A percentile compares a stretch with the other conserved stretches of the same genome.
phyloP scores from a whole-genome alignment of 2,888 invertebrate genomes.

The Tipula unca region DNA sequence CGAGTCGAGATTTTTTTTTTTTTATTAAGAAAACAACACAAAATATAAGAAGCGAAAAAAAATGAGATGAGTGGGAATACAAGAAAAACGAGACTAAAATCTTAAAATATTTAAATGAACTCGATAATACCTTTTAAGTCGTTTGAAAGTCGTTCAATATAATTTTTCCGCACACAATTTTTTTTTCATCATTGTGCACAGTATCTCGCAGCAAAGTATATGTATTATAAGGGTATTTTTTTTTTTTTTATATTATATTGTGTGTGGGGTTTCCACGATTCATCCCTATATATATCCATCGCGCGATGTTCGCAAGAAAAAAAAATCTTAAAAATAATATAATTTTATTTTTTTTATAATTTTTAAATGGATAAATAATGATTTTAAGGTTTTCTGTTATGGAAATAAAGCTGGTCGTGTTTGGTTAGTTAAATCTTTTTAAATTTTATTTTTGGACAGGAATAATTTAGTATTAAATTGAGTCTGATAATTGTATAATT shows the following conservation, averaged over 20 bases:
- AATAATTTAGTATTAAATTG: slow-evolving; percentile 14
- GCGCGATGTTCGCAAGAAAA: not conserved
- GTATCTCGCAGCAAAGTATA: not conserved
- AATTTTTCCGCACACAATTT: slow-evolving; percentile 2
- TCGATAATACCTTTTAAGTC: slow-evolving; percentile 19
- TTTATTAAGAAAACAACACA: not conserved
- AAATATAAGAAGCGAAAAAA: not conserved
- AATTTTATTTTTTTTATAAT: not conserved
- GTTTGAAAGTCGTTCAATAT: slow-evolving; percentile 17
- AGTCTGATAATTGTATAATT: not conserved
- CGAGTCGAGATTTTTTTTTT: not conserved
- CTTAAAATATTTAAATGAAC: slow-evolving; percentile 21
- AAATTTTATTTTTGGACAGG: not conserved
- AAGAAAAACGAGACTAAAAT: slow-evolving; percentile 17
- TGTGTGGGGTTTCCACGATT: not conserved
- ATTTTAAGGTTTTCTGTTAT: slow-evolving; percentile 1
- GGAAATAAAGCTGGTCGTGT: slow-evolving; percentile 8
- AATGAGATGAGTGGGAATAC: not conserved
- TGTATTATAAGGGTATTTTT: not conserved
- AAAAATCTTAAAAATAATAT: not conserved
- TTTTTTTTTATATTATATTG: not conserved
- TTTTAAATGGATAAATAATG: slow-evolving; percentile 18
- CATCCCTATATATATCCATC: not conserved
- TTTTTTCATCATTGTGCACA: not conserved
- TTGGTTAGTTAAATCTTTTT: not conserved